Conservation (phyloP, 2,888 invertebrate genomes). For the Napeogenes sylphis region DNA sequence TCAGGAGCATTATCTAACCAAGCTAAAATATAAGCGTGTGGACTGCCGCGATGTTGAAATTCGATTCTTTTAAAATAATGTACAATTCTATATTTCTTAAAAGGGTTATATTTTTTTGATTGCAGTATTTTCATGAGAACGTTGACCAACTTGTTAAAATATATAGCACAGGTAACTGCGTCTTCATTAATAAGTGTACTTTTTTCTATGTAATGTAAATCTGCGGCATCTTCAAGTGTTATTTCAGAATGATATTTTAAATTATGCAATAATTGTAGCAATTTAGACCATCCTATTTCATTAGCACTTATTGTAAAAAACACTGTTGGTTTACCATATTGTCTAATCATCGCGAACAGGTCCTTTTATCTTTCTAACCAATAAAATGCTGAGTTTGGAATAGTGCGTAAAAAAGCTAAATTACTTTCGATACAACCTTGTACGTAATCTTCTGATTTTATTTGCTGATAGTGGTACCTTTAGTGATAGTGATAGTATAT, state of each 20-base stretch:
- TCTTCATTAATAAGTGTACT: constrained; percentile 38
- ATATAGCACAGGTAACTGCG: constrained; percentile 39
- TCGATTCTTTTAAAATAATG: constrained; percentile 41
- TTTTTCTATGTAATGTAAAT: constrained; percentile 30
- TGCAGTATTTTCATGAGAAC: constrained; percentile 36
- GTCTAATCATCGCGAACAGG: constrained; percentile 53
- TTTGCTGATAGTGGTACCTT: constrained; percentile 27
- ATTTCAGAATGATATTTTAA: constrained; percentile 23
- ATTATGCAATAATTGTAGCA: constrained; percentile 44
- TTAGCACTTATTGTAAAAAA: constrained; percentile 54
- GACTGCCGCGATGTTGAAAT: constrained; percentile 42
- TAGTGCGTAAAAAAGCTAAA: constrained; percentile 43
- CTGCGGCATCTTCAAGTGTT: constrained; percentile 18
- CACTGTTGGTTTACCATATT: constrained; percentile 47
- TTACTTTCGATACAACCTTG: constrained; percentile 33
- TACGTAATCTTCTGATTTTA: constrained; percentile 37
- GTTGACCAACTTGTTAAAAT: constrained; percentile 46
- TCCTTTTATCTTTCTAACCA: constrained; percentile 49
- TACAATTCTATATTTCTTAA: constrained; percentile 34
- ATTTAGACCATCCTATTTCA: constrained; percentile 45
- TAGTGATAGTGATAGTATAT: too few species aligned
- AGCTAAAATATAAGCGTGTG: constrained; percentile 35
- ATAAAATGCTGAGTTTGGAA: constrained; percentile 50
- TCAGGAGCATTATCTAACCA: constrained; percentile 44
- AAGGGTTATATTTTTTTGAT: constrained; percentile 37